Base-by-base conservation (phyloP, 2,888 invertebrate genomes). In the Steinernema scapterisci region DNA sequence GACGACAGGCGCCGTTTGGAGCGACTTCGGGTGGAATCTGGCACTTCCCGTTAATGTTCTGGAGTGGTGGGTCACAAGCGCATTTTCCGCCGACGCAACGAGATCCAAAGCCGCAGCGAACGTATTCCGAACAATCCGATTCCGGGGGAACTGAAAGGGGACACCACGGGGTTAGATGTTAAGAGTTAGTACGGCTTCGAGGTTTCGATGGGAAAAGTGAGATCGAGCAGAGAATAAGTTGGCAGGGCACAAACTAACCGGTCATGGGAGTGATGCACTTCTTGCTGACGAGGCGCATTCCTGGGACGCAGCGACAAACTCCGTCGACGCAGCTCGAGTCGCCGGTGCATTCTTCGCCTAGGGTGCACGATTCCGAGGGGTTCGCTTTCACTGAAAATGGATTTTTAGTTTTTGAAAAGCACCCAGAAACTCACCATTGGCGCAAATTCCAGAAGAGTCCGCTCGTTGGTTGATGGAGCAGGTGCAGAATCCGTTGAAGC, bases 251-350 rank as follows among this genome's bases (percentile, higher is more conserved):
- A 16, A n/a, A 38, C 76, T 19, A 76, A 87, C 87, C 87, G 63
- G 83, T 82, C 71, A 81, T 80, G n/a, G 85, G 84, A 7, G 86
- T 84, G 48, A 86, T 78, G 74, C 87, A 87, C 71, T 81, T 80
- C 19, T 82, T 83, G 75, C 87, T 87, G 77, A 86, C 72, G 7
- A 81, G 76, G 48, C 75, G 74, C 23, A 81, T 79, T n/a, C 80
- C 80, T 13, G 75, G 51, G 13, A 84, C 83, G 70, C 87, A 87
- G 11, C 81, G 79, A 77, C 87, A 87, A 7, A 77, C 75, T 11
- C 87, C 87, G 45, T 81, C 78, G n/a, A 83, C 79, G 74, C 87
- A 87, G 43, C 77, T 79, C 0, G 85, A 84, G 38, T 84, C 85
- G 45, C 86, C 86, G 7, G 80, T 78, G 74, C 87, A 87, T 27